A percentile compares a stretch with the other conserved stretches of the same genome.
These are phyloP conservation scores for Chrysemys picta DNA, from an alignment of 2,113 vertebrate genomes.

Conservation along the genomic window DNA sequence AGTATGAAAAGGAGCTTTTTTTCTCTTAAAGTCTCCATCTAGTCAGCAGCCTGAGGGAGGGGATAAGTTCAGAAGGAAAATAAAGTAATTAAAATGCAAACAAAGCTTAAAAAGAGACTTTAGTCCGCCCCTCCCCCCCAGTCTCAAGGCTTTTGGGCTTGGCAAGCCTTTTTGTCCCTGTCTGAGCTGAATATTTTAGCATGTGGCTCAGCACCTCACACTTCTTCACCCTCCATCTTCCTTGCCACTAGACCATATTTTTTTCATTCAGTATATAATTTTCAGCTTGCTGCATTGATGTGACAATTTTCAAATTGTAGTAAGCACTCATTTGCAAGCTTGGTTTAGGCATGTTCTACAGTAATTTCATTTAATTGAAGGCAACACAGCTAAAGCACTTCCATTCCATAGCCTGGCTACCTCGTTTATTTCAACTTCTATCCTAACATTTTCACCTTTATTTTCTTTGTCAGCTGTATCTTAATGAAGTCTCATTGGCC, in stretches of 20 bases:
- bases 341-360: background rate
- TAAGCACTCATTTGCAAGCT: background rate
- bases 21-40: background rate
- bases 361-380: conserved; percentile 14
- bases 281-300: background rate
- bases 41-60: background rate
- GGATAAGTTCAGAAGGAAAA: background rate
- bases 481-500: background rate
- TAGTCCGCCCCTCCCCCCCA: background rate
- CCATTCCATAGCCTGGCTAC: background rate
- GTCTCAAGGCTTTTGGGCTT: background rate
- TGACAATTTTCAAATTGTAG: background rate
- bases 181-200: background rate
- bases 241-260: background rate
- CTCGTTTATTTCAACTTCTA: background rate
- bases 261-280: conserved; percentile 13
- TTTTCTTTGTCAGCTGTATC: background rate
- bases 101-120: background rate
- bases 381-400: background rate
- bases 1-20: background rate
- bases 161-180: background rate
- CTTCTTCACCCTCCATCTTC: background rate
- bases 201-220: background rate
- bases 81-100: conserved; percentile 22
- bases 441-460: background rate